Evolutionary conservation across 1,140 invertebrate genomes (phyloP).

Genomic region (Conopomorpha cramerella): DNA sequence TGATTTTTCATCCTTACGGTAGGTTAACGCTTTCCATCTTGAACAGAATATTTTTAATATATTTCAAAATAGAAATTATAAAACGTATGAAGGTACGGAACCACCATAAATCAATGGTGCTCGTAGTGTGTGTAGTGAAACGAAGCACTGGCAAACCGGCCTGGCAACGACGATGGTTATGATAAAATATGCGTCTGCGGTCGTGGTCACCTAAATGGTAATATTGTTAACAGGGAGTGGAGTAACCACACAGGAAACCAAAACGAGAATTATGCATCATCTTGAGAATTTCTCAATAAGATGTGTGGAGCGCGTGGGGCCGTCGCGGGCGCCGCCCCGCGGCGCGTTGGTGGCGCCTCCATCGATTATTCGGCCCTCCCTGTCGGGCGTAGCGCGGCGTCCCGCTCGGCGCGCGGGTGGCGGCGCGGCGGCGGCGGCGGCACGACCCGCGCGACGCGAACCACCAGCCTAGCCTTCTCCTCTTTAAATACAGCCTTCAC

Average conservation of each 20-base stretch:
- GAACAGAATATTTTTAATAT: no score
- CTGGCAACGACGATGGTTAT: slow-evolving; percentile 17
- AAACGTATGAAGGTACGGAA: no score
- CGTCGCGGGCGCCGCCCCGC: slow-evolving; percentile 45
- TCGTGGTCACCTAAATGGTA: slow-evolving; percentile 44
- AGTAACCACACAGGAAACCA: slow-evolving; percentile 45
- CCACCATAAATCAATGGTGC: no score
- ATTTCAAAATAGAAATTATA: no score
- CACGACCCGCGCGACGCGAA: slow-evolving; percentile 6
- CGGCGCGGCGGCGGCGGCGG: slow-evolving; percentile 19
- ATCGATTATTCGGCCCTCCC: slow-evolving; percentile 30
- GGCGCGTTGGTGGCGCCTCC: slow-evolving; percentile 42
- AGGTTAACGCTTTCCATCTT: no score
- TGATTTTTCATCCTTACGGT: no score
- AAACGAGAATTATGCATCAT: slow-evolving; percentile 52
- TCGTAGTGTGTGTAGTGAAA: no score
- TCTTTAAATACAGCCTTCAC: slow-evolving; percentile 36
- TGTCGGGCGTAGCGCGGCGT: slow-evolving; percentile 16
- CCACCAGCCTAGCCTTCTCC: slow-evolving; percentile 15
- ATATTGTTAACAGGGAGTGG: slow-evolving; percentile 56
- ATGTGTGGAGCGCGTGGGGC: slow-evolving; percentile 38
- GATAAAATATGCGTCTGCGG: slow-evolving; percentile 45
- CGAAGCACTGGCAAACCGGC: no score
- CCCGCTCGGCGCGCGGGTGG: slow-evolving; percentile 38
- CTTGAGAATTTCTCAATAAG: slow-evolving; percentile 58